Base-by-base conservation (phyloP, 2,113 vertebrate species). In the Coreoperca whiteheadi region DNA sequence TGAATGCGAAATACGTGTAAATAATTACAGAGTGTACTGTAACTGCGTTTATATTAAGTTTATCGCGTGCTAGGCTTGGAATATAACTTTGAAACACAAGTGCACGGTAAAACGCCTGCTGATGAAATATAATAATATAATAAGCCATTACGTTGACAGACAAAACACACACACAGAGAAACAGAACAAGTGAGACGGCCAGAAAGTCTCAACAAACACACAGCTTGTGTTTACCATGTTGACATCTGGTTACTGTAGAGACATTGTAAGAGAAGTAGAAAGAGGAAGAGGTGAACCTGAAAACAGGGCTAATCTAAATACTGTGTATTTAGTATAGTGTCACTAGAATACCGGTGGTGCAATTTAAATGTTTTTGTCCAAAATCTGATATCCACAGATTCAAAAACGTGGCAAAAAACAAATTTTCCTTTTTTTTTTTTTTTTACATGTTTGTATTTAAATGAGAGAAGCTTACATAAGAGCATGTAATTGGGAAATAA, bases 121-220 rank as follows among this genome's bases (percentile, higher is more conserved):
- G 80, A 67, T 82, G 81, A 82, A 82, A 88, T 65, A 15, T 16
- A 80, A 79, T 69, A 82, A 88, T 65, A 15, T 16, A 80, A 79
- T 69, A 54, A 77, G 78, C 11, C 65, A 61, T 79, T 76, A 41
- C 37, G 64, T 25, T 86, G 54, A 83, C 82, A 60, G 23, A 59
- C n/a, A 56, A 51, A 77, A 12, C 32, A 76, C 34, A 48, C 32
- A 39, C 14, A 5, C 39, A 41, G 43, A 73, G 56, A 73, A 73
- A 86, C 73, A 84, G 59, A 74, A 82, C 75, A 59, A 34, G 87
- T 51, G 41, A 81, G 16, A 82, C 23, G 82, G 83, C 87, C 63
- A 77, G 74, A 67, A 78, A 56, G 73, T 48, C 54, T 86, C 86
- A 76, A 30, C 73, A 78, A 69, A 57, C 56, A 57, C 72, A 50